These are phyloP conservation scores for Pristiophorus japonicus DNA, from an alignment of 2,113 vertebrate species.

Conservation along the genomic window DNA sequence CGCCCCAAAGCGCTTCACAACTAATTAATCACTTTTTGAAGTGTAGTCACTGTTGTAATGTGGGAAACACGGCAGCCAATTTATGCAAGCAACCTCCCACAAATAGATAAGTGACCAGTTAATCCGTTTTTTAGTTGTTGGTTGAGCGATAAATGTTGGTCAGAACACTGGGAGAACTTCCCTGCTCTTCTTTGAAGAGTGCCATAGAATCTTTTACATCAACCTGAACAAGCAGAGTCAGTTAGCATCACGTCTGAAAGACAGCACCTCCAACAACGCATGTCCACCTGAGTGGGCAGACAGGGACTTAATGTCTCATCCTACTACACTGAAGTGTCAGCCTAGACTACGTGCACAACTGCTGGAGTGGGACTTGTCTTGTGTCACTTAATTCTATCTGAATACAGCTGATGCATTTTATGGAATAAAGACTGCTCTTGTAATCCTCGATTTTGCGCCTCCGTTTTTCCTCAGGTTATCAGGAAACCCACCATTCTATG, in stretches of 20 bases:
- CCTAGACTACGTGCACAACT: no score
- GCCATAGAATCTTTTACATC: not conserved
- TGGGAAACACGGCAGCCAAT: not conserved
- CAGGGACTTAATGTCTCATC: no score
- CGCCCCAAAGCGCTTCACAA: not conserved
- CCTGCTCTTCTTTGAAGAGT: not conserved
- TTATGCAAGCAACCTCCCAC: not conserved
- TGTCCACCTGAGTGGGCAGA: no score
- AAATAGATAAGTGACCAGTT: not conserved
- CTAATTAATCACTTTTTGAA: not conserved
- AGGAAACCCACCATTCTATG: slow-evolving; percentile 94
- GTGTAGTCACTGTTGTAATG: not conserved
- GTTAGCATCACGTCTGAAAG: not conserved
- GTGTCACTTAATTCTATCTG: not conserved
- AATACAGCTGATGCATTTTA: not conserved
- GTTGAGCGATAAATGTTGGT: not conserved
- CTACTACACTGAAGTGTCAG: not conserved
- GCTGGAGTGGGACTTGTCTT: not conserved
- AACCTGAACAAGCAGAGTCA: not conserved
- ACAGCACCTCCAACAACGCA: not conserved
- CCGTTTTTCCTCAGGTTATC: slow-evolving; percentile 65
- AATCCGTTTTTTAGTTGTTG: not conserved
- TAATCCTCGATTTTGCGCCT: not conserved
- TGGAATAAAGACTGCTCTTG: not conserved
- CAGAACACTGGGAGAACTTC: not conserved